These are phyloP conservation scores for Bombus balteatus DNA, from an alignment of 1,140 invertebrate species.

Conservation along the genomic window DNA sequence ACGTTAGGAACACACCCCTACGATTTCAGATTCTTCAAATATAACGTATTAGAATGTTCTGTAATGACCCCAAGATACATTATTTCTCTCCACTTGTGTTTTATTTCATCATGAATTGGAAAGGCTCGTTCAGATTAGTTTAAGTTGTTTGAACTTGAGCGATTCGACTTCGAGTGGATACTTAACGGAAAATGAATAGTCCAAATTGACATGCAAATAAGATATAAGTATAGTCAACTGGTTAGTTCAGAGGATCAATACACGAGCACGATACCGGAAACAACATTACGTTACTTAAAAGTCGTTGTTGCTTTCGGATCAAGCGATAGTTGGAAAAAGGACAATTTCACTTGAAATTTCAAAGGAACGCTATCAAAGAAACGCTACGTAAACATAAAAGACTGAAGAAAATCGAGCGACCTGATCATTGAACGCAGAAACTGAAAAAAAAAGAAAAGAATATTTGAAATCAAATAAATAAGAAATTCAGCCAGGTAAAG, in stretches of 20 bases:
- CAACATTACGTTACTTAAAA: neutral
- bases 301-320: neutral
- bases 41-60: slow-evolving; percentile 31
- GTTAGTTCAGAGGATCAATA: no score
- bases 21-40: slow-evolving; percentile 44
- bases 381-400: no score
- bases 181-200: no score
- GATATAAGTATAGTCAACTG: no score
- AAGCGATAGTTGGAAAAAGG: neutral
- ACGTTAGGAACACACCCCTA: slow-evolving; percentile 42
- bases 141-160: neutral
- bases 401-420: no score
- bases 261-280: neutral
- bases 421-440: no score
- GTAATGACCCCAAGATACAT: slow-evolving; percentile 1
- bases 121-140: neutral
- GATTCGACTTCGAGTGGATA: no score
- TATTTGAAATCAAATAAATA: neutral
- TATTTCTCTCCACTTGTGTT: neutral
- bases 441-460: no score
- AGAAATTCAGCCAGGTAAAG: neutral
- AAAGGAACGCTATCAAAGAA: neutral
- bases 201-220: no score
- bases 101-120: neutral
- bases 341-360: neutral